phyloP scores from a whole-genome alignment of 2,888 invertebrate genomes.

The Nebria salina region DNA sequence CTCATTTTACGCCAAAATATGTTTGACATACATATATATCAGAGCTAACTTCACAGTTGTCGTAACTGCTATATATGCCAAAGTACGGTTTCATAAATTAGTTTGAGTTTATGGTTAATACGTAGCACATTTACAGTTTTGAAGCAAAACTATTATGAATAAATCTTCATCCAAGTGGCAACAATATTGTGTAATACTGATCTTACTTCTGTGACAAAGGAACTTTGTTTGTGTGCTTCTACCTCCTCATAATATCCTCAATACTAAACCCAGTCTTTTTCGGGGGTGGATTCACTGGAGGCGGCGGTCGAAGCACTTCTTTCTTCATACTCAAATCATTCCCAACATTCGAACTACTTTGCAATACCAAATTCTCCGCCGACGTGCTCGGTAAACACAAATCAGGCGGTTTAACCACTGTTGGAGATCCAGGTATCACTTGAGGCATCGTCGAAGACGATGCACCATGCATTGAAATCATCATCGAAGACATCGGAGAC shows the following conservation, averaged over 20 bases:
- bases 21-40: no score
- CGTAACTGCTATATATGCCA: no score
- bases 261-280: slow-evolving; percentile 87
- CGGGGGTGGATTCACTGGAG: slow-evolving; percentile 70
- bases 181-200: slow-evolving; percentile 16
- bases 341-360: slow-evolving; percentile 59
- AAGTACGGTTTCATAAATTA: no score
- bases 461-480: slow-evolving; percentile 54
- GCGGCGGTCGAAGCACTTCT: slow-evolving; percentile 66
- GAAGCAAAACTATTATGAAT: no score
- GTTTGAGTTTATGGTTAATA: no score
- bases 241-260: slow-evolving; percentile 91
- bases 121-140: no score
- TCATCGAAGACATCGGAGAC: slow-evolving; percentile 45
- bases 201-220: slow-evolving; percentile 4
- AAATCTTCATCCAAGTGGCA: background rate
- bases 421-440: slow-evolving; percentile 62
- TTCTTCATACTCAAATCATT: slow-evolving; percentile 63
- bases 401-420: slow-evolving; percentile 63
- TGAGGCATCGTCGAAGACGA: slow-evolving; percentile 51
- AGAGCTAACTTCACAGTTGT: no score
- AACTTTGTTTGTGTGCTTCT: slow-evolving; percentile 54
- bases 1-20: no score
- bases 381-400: slow-evolving; percentile 57
- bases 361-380: slow-evolving; percentile 50